Percentiles rank a stretch among this genome's conserved stretches.
Evolutionary conservation across 2,888 invertebrate genomes (phyloP).

Genomic region (Leptopterna dolabrata): DNA sequence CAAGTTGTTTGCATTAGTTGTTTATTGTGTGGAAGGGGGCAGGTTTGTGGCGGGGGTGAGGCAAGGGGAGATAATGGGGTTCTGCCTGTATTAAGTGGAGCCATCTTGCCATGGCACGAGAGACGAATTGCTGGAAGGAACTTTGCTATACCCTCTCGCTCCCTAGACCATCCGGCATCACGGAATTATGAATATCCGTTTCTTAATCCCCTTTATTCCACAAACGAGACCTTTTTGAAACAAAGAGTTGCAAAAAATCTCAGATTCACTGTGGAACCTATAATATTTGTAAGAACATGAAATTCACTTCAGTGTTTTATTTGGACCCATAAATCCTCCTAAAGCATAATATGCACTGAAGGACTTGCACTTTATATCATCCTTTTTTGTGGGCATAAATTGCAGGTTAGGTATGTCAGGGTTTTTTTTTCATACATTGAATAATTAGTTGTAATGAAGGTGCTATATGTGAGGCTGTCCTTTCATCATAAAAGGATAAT

Average conservation of each 20-base stretch:
- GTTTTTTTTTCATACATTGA: too few species aligned
- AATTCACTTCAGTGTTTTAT: too few species aligned
- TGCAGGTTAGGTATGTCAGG: too few species aligned
- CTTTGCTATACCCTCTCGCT: conserved; percentile 23
- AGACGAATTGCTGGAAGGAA: conserved; percentile 51
- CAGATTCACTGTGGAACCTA: too few species aligned
- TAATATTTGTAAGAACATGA: too few species aligned
- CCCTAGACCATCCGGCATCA: conserved; percentile 48
- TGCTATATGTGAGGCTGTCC: too few species aligned
- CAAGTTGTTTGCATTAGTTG: conserved; percentile 56
- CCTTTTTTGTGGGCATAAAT: too few species aligned
- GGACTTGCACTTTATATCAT: too few species aligned
- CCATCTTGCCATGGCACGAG: conserved; percentile 53
- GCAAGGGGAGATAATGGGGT: conserved; percentile 49
- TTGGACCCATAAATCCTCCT: too few species aligned
- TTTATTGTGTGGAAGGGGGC: conserved; percentile 49
- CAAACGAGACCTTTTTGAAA: neutral
- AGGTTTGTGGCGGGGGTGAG: neutral
- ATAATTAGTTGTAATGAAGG: too few species aligned
- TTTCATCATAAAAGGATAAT: too few species aligned
- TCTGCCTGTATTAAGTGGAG: conserved; percentile 53
- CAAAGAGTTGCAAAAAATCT: neutral
- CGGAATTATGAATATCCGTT: conserved; percentile 48
- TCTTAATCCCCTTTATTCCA: neutral
- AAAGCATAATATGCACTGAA: too few species aligned